These are phyloP conservation scores for Poeciliopsis paucimaculata DNA, from an alignment of 2,797 vertebrate genomes.

Conservation along the genomic window DNA sequence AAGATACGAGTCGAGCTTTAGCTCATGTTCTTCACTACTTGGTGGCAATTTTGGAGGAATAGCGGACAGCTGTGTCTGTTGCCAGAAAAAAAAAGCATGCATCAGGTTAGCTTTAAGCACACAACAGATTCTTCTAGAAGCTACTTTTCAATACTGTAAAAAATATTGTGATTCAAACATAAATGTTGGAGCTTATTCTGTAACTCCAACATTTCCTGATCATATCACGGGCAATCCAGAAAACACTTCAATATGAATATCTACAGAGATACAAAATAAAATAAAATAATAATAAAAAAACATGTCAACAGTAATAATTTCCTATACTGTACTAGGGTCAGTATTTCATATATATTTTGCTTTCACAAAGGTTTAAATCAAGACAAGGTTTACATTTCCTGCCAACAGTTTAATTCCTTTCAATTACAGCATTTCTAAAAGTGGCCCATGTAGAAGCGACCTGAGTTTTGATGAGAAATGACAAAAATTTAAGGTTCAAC, in stretches of 20 bases:
- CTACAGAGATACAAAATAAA: neutral
- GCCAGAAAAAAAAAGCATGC: neutral
- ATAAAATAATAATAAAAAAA: neutral
- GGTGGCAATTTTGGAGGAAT: neutral
- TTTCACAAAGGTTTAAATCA: neutral
- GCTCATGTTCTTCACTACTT: constrained; percentile 22
- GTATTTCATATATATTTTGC: neutral
- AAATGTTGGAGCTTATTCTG: neutral
- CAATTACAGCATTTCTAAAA: neutral
- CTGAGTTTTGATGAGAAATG: neutral
- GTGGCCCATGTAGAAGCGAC: neutral
- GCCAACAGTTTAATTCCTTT: neutral
- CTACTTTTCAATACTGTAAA: neutral
- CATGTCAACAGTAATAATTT: neutral
- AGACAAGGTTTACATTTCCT: neutral
- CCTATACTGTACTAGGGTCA: neutral
- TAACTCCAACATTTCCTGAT: too few relatives aligned
- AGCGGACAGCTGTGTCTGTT: constrained; percentile 17
- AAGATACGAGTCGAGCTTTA: constrained; percentile 22
- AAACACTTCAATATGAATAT: neutral
- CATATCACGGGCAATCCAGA: too few relatives aligned
- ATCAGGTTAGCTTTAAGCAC: neutral
- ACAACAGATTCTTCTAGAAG: neutral
- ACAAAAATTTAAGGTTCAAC: too few relatives aligned
- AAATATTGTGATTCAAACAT: neutral